Evolutionary conservation across 2,797 vertebrate genomes (phyloP).

Genomic region (Scolopax rusticola): DNA sequence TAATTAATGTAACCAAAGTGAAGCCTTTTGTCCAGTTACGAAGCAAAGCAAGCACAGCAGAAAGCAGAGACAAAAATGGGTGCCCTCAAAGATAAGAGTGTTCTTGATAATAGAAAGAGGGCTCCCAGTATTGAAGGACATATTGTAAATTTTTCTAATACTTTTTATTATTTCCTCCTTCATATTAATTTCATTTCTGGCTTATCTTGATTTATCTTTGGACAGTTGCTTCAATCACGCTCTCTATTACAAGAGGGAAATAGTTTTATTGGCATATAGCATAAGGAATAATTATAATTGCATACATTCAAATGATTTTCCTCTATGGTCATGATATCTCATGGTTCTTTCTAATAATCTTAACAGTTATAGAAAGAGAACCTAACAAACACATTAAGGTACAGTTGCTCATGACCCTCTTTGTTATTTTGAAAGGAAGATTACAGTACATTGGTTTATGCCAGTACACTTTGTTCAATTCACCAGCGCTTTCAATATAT

Average conservation of each 20-base stretch:
- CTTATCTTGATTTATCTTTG: neutral
- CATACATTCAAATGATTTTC: neutral
- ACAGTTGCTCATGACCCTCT: neutral
- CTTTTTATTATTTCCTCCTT: neutral
- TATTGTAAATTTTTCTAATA: neutral
- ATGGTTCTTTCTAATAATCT: neutral
- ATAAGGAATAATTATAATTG: neutral
- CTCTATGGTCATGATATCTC: neutral
- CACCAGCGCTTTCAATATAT: neutral
- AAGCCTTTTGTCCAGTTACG: neutral
- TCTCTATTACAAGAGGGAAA: neutral
- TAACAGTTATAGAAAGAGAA: neutral
- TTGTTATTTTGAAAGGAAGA: neutral
- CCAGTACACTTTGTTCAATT: neutral
- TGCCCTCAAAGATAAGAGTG: neutral
- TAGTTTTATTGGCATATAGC: neutral
- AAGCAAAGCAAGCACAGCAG: neutral
- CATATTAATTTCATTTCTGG: neutral
- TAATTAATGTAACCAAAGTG: neutral
- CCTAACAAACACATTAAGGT: neutral
- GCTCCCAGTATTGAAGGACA: neutral
- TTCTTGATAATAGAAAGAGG: neutral
- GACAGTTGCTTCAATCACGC: neutral
- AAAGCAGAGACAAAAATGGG: neutral
- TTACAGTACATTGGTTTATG: neutral